A percentile compares a stretch with the other conserved stretches of the same genome.
phyloP scores from a whole-genome alignment of 2,797 vertebrate genomes.

The Mastacembelus armatus region DNA sequence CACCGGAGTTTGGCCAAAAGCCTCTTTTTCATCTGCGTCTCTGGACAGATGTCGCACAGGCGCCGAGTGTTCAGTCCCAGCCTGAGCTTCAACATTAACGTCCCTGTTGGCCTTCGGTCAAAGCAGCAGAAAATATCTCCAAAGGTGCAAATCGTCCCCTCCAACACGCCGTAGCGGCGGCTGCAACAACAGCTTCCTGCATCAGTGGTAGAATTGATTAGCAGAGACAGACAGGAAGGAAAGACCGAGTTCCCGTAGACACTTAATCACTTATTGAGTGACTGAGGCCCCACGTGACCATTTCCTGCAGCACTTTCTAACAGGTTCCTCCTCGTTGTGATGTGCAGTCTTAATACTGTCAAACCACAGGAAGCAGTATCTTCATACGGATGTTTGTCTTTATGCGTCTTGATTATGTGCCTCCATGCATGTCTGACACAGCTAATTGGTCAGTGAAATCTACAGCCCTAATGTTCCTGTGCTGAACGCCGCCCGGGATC shows the following conservation, averaged over 20 bases:
- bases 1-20: no score
- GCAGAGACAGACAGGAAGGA: neutral
- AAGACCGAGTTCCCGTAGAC: neutral
- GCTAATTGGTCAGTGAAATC: conserved; percentile 12
- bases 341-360: neutral
- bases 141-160: no score
- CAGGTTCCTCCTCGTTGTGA: neutral
- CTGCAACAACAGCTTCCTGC: neutral
- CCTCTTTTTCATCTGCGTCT: no score
- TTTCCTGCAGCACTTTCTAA: neutral
- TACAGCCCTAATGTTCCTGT: neutral
- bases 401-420: neutral
- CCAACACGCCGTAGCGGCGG: no score
- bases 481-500: neutral
- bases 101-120: no score
- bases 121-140: no score
- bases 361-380: neutral
- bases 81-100: no score
- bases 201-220: neutral
- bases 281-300: neutral
- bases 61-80: no score
- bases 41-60: no score
- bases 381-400: conserved; percentile 4
- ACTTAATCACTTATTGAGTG: neutral
- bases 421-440: neutral